Evolutionary conservation across 1,140 invertebrate species (phyloP), one percentile per base, ranked within the genome.

Genomic region (Ceratitis capitata): DNA sequence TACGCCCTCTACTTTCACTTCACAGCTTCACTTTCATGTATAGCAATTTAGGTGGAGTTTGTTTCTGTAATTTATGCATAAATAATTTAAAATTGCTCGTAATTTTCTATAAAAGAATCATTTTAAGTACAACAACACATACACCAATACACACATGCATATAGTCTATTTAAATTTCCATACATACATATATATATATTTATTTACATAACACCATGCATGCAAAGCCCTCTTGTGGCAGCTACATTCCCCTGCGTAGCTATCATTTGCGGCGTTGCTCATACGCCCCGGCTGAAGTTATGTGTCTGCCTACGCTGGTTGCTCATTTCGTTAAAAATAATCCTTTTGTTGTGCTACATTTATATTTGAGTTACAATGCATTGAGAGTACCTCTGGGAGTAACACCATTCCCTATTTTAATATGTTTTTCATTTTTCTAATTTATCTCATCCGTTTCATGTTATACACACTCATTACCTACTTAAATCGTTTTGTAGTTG

Each of bases 71-170:
- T 45, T 45, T 45, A 35, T 47, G 69, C 69, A 78, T 39, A 84
- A 61, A 84, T 84, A 58, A 84, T 84, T 84, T 84, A 45, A 84
- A 84, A 84, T 84, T 84, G 83, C 83, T 42, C 56, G 56, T 84
- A 84, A 84, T 84, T 84, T 61, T 61, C 83, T 35, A 61, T 84
- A 64, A 83, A 83, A 83, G 82, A 10, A 53, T 32, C 39, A 45
- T 78, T 78, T 78, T 32, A 45, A 78, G 35, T 78, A 45, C 19
- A 74, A 42, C 12, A 0, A 56, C 2, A n/a, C 5, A 0, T 16
- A 19, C 53, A 56, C 12, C 53, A n/a, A n/a, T n/a, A n/a, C 10
- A 39, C 45, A 45, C n/a, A 26, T 78, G 6, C 16, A 78, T 47
- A 58, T 32, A 56, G 9, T 23, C 7, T n/a, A 78, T 78, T 42